Percentiles rank a stretch among this genome's conserved stretches.
Evolutionary conservation across 1,140 invertebrate species (phyloP).

Genomic region (Rhopalosiphum maidis): DNA sequence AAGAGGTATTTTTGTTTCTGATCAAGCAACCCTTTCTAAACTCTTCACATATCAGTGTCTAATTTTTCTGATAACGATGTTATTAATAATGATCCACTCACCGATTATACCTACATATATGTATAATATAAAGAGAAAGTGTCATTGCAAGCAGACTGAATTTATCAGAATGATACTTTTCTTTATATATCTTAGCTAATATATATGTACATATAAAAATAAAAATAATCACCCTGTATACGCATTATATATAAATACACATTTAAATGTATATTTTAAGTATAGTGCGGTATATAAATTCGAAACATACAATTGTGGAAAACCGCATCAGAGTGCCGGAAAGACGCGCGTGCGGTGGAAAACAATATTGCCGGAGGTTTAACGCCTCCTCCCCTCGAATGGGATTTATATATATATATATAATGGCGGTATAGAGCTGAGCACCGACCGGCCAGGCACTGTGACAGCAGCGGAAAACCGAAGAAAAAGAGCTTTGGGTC

Average conservation of each 20-base stretch:
- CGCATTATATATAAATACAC: too few species aligned
- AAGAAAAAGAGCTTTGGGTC: conserved; percentile 44
- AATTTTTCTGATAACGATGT: too few species aligned
- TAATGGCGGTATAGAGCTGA: background rate
- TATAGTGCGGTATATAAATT: background rate
- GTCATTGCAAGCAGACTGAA: too few species aligned
- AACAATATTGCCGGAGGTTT: conserved; percentile 48
- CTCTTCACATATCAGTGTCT: too few species aligned
- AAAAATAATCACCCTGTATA: background rate
- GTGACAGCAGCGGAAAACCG: conserved; percentile 14
- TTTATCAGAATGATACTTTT: too few species aligned
- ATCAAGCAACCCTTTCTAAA: too few species aligned
- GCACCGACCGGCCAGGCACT: background rate
- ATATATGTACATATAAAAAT: background rate
- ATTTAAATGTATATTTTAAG: background rate
- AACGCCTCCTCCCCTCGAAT: background rate
- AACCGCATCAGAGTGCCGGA: conserved; percentile 43
- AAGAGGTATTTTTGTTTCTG: too few species aligned
- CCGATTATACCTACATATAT: too few species aligned
- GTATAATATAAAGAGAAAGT: too few species aligned
- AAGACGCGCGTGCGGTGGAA: conserved; percentile 15
- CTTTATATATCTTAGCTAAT: too few species aligned
- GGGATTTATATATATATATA: background rate
- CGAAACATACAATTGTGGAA: background rate
- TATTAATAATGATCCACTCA: too few species aligned